A percentile compares a stretch with the other conserved stretches of the same genome.
Conservation (phyloP, 2,797 vertebrate genomes). For the Platalea minor region DNA sequence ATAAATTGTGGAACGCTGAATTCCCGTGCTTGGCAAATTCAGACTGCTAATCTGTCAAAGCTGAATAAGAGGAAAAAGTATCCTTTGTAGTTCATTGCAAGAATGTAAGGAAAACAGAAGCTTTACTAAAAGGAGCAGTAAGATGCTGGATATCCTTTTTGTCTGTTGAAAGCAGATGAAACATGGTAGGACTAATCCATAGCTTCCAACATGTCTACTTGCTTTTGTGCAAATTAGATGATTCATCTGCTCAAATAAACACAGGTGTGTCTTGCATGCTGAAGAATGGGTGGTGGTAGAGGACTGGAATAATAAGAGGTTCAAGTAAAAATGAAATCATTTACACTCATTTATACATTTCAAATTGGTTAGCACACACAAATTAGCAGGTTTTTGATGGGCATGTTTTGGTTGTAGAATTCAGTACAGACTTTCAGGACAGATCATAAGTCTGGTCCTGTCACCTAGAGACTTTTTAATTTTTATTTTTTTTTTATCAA, state of each 20-base stretch:
- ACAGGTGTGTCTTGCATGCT: neutral
- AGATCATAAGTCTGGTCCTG: neutral
- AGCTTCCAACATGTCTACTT: accelerated
- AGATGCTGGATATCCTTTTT: neutral
- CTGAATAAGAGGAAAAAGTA: neutral
- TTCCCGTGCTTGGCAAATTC: neutral
- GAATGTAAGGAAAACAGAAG: neutral
- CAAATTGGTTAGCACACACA: neutral
- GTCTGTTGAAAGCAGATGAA: neutral
- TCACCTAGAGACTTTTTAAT: neutral
- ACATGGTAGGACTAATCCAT: neutral
- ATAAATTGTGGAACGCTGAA: neutral
- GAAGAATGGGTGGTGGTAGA: neutral
- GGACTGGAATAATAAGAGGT: neutral
- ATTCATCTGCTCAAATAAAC: neutral
- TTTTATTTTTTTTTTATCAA: neutral
- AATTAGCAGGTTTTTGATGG: neutral
- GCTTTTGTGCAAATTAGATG: neutral
- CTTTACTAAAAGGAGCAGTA: neutral
- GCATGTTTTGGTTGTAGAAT: neutral
- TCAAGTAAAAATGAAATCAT: neutral
- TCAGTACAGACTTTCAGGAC: neutral
- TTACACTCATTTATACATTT: neutral
- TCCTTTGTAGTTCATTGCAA: neutral
- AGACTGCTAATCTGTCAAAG: neutral